A percentile compares a stretch with the other conserved stretches of the same genome.
Evolutionary conservation across 1,140 invertebrate genomes (phyloP).

Genomic region (Leptoteleia sp.): DNA sequence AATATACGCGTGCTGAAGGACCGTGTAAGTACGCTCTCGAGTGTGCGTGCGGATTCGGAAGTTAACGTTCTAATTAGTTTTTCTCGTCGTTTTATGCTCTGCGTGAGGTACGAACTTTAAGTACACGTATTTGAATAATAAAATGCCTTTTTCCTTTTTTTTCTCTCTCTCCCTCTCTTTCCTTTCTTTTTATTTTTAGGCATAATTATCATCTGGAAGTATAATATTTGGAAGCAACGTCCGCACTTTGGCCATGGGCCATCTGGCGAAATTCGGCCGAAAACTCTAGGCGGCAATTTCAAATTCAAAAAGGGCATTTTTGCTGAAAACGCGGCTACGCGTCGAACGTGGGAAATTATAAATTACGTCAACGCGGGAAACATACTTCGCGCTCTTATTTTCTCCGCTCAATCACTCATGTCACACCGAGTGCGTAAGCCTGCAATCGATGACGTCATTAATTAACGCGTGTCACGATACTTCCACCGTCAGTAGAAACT

Average conservation of each 20-base stretch:
- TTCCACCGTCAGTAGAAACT: slow-evolving; percentile 14
- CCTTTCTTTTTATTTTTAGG: too few species aligned
- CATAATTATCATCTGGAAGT: too few species aligned
- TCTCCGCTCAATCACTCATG: slow-evolving; percentile 43
- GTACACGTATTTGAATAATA: slow-evolving; percentile 46
- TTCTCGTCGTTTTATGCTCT: slow-evolving; percentile 37
- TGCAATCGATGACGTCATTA: slow-evolving; percentile 66
- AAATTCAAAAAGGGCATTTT: too few species aligned
- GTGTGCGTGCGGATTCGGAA: slow-evolving; percentile 66
- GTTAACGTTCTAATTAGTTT: slow-evolving; percentile 68
- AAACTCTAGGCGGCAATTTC: neutral
- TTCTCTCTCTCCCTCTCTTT: too few species aligned
- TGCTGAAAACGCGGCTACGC: too few species aligned
- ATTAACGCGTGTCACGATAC: slow-evolving; percentile 59
- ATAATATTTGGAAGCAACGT: too few species aligned
- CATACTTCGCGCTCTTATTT: slow-evolving; percentile 39
- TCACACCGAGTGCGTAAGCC: slow-evolving; percentile 57
- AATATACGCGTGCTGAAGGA: slow-evolving; percentile 60
- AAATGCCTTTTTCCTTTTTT: too few species aligned
- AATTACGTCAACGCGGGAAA: slow-evolving; percentile 36
- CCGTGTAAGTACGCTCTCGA: slow-evolving; percentile 32
- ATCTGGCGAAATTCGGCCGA: slow-evolving; percentile 18
- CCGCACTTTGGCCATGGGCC: slow-evolving; percentile 16
- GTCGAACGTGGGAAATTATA: too few species aligned
- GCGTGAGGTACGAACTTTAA: slow-evolving; percentile 40